Evolutionary conservation across 2,113 vertebrate species (phyloP).

Genomic region (Sapayoa aenigma): DNA sequence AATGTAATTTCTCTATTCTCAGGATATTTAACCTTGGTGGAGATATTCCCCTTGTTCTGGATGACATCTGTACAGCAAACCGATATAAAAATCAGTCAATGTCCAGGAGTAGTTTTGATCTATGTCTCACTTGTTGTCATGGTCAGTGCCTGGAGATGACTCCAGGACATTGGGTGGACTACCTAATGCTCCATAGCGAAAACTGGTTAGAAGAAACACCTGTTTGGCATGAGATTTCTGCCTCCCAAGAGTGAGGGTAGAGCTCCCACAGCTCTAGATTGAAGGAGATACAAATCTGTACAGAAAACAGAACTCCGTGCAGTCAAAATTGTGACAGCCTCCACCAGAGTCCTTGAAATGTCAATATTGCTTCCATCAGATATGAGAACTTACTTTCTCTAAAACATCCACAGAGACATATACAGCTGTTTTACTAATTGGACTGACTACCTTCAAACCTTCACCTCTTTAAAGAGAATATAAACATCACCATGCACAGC

Average conservation of each 20-base stretch:
- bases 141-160: neutral
- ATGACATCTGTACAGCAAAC: neutral
- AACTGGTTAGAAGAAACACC: neutral
- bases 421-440: neutral
- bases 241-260: neutral
- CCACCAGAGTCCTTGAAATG: neutral
- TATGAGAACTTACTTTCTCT: neutral
- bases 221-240: neutral
- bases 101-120: neutral
- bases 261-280: neutral
- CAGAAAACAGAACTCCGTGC: neutral
- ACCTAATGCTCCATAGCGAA: neutral
- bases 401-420: neutral
- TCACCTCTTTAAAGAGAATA: neutral
- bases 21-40: neutral
- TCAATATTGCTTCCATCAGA: neutral
- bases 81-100: neutral
- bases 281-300: neutral
- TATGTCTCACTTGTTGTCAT: neutral
- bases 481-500: neutral
- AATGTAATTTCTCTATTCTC: neutral
- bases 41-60: neutral
- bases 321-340: neutral
- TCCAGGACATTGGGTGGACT: neutral
- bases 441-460: neutral